Percentiles rank a stretch among this genome's conserved stretches.
These are phyloP conservation scores for Alethe castanea DNA, from an alignment of 2,113 vertebrate species.

Conservation along the genomic window DNA sequence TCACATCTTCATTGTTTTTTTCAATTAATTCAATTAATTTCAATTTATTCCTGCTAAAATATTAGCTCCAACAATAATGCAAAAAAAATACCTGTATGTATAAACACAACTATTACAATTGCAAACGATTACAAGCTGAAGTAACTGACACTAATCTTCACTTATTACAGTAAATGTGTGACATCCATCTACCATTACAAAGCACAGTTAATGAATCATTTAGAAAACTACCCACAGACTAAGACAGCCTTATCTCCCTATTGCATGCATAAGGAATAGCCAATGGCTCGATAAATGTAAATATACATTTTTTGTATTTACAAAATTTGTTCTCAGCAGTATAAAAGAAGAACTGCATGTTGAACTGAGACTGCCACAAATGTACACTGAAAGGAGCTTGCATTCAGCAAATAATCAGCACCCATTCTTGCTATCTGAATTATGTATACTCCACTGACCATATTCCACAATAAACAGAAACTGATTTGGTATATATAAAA, in stretches of 20 bases:
- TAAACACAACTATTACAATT: constrained; percentile 34
- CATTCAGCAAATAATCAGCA: neutral
- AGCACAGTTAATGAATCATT: constrained; percentile 64
- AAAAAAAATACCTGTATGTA: neutral
- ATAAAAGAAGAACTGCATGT: neutral
- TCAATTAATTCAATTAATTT: neutral
- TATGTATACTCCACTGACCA: neutral
- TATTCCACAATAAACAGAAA: neutral
- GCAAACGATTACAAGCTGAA: neutral
- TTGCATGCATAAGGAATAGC: constrained; percentile 64
- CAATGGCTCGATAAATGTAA: constrained; percentile 55
- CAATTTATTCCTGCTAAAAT: neutral
- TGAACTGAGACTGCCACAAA: neutral
- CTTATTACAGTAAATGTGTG: constrained; percentile 46
- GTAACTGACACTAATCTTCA: constrained; percentile 35
- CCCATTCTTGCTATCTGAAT: neutral
- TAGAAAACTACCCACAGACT: constrained; percentile 55
- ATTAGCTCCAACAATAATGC: neutral
- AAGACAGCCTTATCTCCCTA: constrained; percentile 54
- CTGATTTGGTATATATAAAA: neutral
- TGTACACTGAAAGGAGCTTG: neutral
- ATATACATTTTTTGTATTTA: constrained; percentile 30
- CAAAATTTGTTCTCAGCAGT: neutral
- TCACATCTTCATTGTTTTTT: neutral
- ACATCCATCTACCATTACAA: constrained; percentile 58